These are phyloP conservation scores for Peromyscus nudipes DNA, from an alignment of 2,797 vertebrate genomes.

Conservation along the genomic window DNA sequence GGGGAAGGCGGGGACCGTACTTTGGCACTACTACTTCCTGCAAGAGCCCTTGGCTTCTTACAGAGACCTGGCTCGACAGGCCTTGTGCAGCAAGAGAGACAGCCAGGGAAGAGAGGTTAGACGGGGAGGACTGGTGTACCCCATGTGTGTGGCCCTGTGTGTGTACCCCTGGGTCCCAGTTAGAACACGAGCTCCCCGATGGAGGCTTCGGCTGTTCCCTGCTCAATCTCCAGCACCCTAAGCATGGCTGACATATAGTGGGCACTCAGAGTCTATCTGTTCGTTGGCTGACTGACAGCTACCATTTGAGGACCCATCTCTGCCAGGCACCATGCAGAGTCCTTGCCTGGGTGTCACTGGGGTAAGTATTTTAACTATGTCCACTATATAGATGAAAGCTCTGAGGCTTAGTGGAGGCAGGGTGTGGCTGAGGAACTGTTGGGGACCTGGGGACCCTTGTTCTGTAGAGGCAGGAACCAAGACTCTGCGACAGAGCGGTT, in stretches of 20 bases:
- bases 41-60: not conserved
- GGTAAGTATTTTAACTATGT: not conserved
- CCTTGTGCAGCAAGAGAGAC: not conserved
- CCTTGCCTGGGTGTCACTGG: not conserved
- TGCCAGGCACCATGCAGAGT: not conserved
- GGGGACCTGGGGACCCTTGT: not conserved
- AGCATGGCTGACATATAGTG: accelerated
- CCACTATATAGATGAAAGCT: not conserved
- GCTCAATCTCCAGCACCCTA: not conserved
- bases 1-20: not conserved
- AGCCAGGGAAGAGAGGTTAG: not conserved
- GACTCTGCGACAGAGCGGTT: not conserved
- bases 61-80: not conserved
- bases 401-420: not conserved
- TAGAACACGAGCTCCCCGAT: not conserved
- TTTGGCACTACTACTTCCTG: not conserved
- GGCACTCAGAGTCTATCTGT: not conserved
- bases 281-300: not conserved
- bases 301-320: not conserved
- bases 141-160: too few relatives aligned
- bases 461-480: not conserved
- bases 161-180: too few relatives aligned
- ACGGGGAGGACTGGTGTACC: not conserved
- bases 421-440: not conserved
- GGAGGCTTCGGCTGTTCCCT: not conserved